phyloP scores from a whole-genome alignment of 2,888 invertebrate genomes.

The Ornithoptera alexandrae region DNA sequence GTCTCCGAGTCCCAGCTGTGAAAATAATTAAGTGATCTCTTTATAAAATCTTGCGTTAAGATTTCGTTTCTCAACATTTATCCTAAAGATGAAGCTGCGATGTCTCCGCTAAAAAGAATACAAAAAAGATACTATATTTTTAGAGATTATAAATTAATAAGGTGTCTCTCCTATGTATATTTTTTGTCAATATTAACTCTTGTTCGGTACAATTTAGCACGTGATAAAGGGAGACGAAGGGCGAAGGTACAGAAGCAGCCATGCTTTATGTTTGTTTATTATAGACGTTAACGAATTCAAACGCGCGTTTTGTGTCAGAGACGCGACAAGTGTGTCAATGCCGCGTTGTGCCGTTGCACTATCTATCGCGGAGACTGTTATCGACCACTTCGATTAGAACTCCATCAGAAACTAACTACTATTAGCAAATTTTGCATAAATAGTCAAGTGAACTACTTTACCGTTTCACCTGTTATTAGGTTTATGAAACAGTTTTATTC shows the following conservation, averaged over 20 bases:
- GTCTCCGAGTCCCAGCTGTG: too few species aligned
- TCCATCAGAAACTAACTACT: constrained; percentile 25
- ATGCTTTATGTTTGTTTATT: constrained; percentile 16
- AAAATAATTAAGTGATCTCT: too few species aligned
- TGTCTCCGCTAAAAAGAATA: too few species aligned
- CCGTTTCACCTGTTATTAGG: neutral
- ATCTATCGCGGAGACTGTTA: constrained; percentile 67
- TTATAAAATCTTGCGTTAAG: too few species aligned
- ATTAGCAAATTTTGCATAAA: constrained; percentile 15
- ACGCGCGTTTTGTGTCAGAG: constrained; percentile 37
- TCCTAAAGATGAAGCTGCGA: too few species aligned
- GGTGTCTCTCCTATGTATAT: too few species aligned
- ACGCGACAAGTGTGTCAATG: constrained; percentile 75
- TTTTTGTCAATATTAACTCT: neutral
- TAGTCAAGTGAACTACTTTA: constrained; percentile 4
- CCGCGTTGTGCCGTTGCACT: constrained; percentile 53
- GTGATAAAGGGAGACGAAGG: constrained; percentile 2
- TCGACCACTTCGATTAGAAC: constrained; percentile 64
- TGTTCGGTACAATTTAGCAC: neutral
- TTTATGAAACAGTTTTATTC: neutral
- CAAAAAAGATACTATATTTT: too few species aligned
- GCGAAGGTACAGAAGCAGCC: constrained; percentile 13
- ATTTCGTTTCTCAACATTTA: too few species aligned
- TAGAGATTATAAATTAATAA: too few species aligned
- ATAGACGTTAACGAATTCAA: constrained; percentile 27